Percentiles rank a stretch among this genome's conserved stretches.
phyloP scores from a whole-genome alignment of 2,888 invertebrate species.

The Timandra comae region DNA sequence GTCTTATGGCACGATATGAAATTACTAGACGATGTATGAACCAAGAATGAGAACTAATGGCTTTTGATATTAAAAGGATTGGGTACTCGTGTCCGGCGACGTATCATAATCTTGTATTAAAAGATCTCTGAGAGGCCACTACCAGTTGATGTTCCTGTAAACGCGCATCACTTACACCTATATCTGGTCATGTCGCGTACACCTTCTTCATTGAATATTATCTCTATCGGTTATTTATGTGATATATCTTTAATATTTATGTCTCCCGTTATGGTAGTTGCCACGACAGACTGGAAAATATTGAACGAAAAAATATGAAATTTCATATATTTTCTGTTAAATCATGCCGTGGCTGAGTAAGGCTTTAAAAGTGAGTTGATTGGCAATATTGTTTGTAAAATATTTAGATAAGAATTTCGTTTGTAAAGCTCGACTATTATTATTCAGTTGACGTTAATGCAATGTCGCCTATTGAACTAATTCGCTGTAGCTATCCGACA shows the following conservation, averaged over 20 bases:
- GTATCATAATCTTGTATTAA: constrained; percentile 33
- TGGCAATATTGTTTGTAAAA: constrained; percentile 4
- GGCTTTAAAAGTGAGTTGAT: constrained; percentile 14
- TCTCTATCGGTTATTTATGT: constrained; percentile 28
- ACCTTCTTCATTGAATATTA: constrained; percentile 42
- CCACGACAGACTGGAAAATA: constrained; percentile 25
- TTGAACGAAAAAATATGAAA: constrained; percentile 13
- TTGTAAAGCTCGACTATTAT: constrained; percentile 19
- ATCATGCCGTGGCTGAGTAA: constrained; percentile 9
- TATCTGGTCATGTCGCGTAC: constrained; percentile 38
- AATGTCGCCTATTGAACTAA: constrained; percentile 26
- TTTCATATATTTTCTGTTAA: constrained; percentile 11
- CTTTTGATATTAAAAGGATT: constrained; percentile 38
- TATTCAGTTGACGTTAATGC: constrained; percentile 25
- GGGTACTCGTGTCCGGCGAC: constrained; percentile 34
- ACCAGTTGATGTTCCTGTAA: constrained; percentile 28
- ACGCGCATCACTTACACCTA: constrained; percentile 34
- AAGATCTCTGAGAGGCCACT: constrained; percentile 32
- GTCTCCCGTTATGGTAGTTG: constrained; percentile 22
- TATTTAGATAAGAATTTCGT: constrained; percentile 4
- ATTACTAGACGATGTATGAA: constrained; percentile 55
- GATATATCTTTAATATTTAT: constrained; percentile 33
- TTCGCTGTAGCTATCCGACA: constrained; percentile 17
- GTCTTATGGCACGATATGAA: constrained; percentile 66
- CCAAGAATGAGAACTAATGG: constrained; percentile 46